Evolutionary conservation across 2,888 invertebrate species (phyloP).

Genomic region (Timandra comae): DNA sequence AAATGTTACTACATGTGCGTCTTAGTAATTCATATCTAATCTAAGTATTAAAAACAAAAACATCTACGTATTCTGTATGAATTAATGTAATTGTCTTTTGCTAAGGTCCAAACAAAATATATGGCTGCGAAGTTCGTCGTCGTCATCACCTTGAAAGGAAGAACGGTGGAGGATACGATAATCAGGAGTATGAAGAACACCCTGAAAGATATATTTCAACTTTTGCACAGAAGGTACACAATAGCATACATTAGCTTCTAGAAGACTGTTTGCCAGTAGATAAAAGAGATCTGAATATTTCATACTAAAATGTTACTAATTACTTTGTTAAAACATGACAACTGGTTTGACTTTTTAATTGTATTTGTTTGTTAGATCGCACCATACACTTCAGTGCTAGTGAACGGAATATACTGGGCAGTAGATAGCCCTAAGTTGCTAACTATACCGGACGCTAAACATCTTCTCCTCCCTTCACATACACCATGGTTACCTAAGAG

Average conservation of each 20-base stretch:
- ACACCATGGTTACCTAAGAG: slow-evolving; percentile 96
- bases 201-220: slow-evolving; percentile 97
- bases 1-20: no score
- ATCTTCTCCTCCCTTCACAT: slow-evolving; percentile 89
- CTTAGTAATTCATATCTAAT: no score
- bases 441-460: slow-evolving; percentile 98
- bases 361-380: no score
- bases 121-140: slow-evolving; percentile 96
- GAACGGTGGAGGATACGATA: slow-evolving; percentile 94
- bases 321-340: no score
- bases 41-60: no score
- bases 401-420: slow-evolving; percentile 99
- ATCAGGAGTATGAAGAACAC: slow-evolving; percentile 89
- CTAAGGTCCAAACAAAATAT: slow-evolving; percentile 93
- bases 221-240: slow-evolving; percentile 91
- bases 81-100: slow-evolving; percentile 3
- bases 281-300: not conserved
- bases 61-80: no score
- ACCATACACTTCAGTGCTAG: slow-evolving; percentile 96
- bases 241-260: no score
- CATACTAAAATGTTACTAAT: not conserved
- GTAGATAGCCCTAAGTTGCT: slow-evolving; percentile 96
- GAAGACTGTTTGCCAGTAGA: not conserved
- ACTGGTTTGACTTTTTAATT: no score
- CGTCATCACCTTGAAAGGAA: slow-evolving; percentile 95